Conservation (phyloP, 1,140 invertebrate species). For the Dryas iulia region DNA sequence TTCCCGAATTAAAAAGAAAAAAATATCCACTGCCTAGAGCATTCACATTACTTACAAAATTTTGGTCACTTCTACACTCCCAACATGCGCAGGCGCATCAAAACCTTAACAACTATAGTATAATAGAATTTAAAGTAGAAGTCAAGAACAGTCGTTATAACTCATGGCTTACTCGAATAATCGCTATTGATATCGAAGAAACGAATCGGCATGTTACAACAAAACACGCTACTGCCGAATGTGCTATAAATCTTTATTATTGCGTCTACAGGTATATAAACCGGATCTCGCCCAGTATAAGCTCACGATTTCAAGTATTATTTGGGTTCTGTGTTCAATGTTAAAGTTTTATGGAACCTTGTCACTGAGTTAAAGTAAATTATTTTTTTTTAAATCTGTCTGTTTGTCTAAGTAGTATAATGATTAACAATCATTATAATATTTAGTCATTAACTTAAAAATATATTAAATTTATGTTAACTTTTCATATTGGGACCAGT, state of each 20-base stretch:
- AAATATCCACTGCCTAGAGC: no score
- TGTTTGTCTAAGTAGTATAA: no score
- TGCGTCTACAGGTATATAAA: slow-evolving; percentile 77
- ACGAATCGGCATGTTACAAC: slow-evolving; percentile 75
- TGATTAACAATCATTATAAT: no score
- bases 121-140: slow-evolving; percentile 47
- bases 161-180: slow-evolving; percentile 70
- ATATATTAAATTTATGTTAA: no score
- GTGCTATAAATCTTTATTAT: slow-evolving; percentile 80
- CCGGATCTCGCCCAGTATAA: slow-evolving; percentile 66
- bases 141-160: slow-evolving; percentile 65
- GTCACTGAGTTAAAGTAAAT: no score
- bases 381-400: no score
- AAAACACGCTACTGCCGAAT: slow-evolving; percentile 77
- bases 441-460: no score
- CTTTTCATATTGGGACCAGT: no score
- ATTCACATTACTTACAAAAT: no score
- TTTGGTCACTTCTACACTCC: background rate
- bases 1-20: no score
- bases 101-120: background rate
- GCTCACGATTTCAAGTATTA: slow-evolving; percentile 75
- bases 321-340: slow-evolving; percentile 49
- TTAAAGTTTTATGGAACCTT: background rate
- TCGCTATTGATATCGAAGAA: slow-evolving; percentile 75
- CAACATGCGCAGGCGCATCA: background rate